Conservation (phyloP, 2,797 vertebrate species). For the Lepus townsendii region DNA sequence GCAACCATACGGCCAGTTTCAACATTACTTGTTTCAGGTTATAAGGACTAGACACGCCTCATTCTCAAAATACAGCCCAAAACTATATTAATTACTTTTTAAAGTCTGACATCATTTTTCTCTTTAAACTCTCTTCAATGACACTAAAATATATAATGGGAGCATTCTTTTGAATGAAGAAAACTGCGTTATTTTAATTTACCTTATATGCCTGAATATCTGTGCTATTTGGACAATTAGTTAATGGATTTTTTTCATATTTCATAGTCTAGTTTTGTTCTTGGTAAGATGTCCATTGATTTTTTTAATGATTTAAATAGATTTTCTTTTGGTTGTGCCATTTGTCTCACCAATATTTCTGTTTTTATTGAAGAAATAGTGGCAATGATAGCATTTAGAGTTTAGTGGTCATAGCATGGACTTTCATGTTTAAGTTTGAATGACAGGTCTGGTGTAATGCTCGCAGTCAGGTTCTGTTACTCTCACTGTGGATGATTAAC, state of each 20-base stretch:
- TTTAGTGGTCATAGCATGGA: neutral
- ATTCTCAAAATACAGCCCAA: slow-evolving; percentile 13
- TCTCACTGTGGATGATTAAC: neutral
- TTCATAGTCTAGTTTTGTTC: slow-evolving; percentile 35
- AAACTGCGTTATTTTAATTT: slow-evolving; percentile 37
- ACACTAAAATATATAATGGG: neutral
- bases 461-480: slow-evolving; percentile 34
- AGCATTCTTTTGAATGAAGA: slow-evolving; percentile 37
- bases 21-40: neutral
- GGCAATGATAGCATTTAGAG: neutral
- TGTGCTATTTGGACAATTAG: slow-evolving; percentile 35
- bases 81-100: neutral
- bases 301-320: slow-evolving; percentile 8
- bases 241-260: slow-evolving; percentile 9
- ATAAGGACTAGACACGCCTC: neutral
- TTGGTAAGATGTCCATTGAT: slow-evolving; percentile 8
- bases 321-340: slow-evolving; percentile 32
- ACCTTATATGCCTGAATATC: neutral
- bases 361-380: slow-evolving; percentile 53
- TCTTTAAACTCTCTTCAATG: neutral
- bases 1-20: neutral
- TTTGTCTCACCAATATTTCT: neutral
- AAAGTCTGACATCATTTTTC: slow-evolving; percentile 18
- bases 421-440: neutral
- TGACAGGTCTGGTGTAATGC: slow-evolving; percentile 12